phyloP scores from a whole-genome alignment of 2,888 invertebrate genomes.

The Fragum sueziense region DNA sequence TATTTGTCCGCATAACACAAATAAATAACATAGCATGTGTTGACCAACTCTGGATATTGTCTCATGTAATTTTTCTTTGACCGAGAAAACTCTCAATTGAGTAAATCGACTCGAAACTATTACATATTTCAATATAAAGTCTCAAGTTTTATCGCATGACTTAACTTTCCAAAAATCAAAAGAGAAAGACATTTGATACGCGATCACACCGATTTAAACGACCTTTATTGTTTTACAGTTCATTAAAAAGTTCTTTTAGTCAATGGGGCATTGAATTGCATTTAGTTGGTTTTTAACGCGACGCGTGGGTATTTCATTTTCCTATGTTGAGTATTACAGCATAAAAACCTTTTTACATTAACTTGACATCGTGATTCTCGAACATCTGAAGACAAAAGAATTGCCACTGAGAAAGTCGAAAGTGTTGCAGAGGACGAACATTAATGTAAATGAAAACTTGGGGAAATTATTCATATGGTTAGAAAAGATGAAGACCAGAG shows the following conservation, averaged over 20 bases:
- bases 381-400: too few species aligned
- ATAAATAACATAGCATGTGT: too few species aligned
- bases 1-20: too few species aligned
- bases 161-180: neutral
- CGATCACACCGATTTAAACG: neutral
- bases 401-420: neutral
- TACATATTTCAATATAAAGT: too few species aligned
- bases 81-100: too few species aligned
- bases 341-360: too few species aligned
- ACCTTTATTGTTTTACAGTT: neutral
- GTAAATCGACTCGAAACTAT: too few species aligned
- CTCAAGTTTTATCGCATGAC: neutral
- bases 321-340: too few species aligned
- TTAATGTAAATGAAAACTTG: too few species aligned
- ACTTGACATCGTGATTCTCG: too few species aligned
- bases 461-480: neutral
- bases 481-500: neutral
- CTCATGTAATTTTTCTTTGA: too few species aligned
- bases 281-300: neutral
- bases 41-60: too few species aligned
- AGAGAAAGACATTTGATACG: neutral
- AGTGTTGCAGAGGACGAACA: neutral
- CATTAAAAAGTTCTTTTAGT: neutral
- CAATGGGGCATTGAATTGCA: neutral
- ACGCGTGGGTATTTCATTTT: neutral